These are phyloP conservation scores for Micrasema minimum DNA, from an alignment of 1,140 invertebrate genomes.

Conservation along the genomic window DNA sequence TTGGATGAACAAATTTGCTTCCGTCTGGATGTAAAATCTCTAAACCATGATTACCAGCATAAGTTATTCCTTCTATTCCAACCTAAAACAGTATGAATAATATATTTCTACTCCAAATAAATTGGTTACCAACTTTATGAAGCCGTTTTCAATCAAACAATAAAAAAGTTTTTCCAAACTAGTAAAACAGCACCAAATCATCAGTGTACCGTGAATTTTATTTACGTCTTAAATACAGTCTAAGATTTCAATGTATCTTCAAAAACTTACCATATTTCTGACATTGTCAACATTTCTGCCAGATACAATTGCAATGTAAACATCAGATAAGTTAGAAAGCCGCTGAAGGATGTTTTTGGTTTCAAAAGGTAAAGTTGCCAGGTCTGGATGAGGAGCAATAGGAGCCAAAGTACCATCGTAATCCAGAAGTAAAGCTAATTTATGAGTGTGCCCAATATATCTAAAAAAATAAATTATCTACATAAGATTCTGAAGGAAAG, in stretches of 20 bases:
- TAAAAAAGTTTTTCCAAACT: too few species aligned
- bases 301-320: slow-evolving; percentile 89
- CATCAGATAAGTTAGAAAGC: slow-evolving; percentile 86
- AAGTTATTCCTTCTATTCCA: slow-evolving; percentile 89
- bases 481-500: not conserved
- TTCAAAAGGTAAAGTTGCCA: slow-evolving; percentile 84
- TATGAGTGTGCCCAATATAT: slow-evolving; percentile 87
- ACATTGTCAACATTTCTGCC: slow-evolving; percentile 89
- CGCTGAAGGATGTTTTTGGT: slow-evolving; percentile 86
- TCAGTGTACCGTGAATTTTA: too few species aligned
- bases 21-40: slow-evolving; percentile 91
- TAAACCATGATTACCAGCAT: slow-evolving; percentile 90
- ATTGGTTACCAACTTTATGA: too few species aligned
- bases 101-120: too few species aligned
- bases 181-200: too few species aligned
- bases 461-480: slow-evolving; percentile 62
- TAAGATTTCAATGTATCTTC: too few species aligned
- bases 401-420: slow-evolving; percentile 92
- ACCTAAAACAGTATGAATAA: slow-evolving; percentile 64
- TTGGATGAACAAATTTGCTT: slow-evolving; percentile 89
- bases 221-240: too few species aligned
- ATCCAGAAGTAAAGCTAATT: slow-evolving; percentile 85
- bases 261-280: slow-evolving; percentile 78
- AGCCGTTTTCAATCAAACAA: too few species aligned
- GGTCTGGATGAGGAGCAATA: slow-evolving; percentile 88